These are phyloP conservation scores for Callithrix jacchus DNA, from an alignment of 2,113 vertebrate genomes.

Conservation along the genomic window DNA sequence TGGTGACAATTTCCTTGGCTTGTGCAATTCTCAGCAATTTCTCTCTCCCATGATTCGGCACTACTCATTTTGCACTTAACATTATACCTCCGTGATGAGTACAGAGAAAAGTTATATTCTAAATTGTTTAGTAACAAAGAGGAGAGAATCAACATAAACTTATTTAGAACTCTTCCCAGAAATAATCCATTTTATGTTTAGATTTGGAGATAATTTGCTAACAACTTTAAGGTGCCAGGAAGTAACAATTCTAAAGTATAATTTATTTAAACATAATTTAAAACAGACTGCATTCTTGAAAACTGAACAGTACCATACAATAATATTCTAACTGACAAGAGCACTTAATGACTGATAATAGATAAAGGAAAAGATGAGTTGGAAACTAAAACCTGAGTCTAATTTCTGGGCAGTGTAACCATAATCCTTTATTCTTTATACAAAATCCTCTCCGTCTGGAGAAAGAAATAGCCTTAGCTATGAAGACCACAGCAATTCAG, in stretches of 20 bases:
- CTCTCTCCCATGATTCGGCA: neutral
- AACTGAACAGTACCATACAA: neutral
- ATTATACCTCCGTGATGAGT: neutral
- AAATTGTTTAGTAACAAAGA: neutral
- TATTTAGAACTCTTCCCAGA: neutral
- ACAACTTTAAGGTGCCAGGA: slow-evolving; percentile 15
- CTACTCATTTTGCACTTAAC: neutral
- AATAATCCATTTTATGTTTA: neutral
- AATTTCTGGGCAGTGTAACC: neutral
- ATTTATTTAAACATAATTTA: slow-evolving; percentile 35
- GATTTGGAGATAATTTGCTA: slow-evolving; percentile 27
- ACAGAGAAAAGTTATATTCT: neutral
- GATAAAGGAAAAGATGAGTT: neutral
- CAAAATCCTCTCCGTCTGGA: slow-evolving; percentile 15
- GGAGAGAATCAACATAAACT: neutral
- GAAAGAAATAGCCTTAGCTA: neutral
- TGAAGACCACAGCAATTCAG: neutral
- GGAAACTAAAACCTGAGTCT: neutral
- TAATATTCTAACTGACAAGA: slow-evolving; percentile 34
- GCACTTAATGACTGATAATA: neutral
- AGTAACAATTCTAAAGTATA: slow-evolving; percentile 22
- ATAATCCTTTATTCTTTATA: neutral
- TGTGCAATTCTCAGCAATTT: neutral
- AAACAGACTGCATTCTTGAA: slow-evolving; percentile 31
- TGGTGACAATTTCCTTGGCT: neutral